Base-by-base conservation (phyloP, 2,797 vertebrate genomes). In the Falco novaeseelandiae region DNA sequence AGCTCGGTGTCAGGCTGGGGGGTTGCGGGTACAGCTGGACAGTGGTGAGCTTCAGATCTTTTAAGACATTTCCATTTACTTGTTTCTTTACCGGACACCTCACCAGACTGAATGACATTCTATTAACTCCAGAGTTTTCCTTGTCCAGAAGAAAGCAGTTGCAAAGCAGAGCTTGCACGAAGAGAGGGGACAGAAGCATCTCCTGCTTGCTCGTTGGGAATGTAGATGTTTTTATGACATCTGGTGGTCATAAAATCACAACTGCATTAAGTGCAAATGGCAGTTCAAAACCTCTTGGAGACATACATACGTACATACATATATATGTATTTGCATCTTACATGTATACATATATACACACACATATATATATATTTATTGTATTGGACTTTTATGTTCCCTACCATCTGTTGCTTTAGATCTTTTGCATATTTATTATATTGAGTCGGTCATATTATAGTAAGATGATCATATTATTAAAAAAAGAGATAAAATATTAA, bases 191-290 rank as follows among this genome's bases (percentile, higher is more conserved):
- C 36, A 65, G n/a, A 3, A 67, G 62, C 52, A 38, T 76, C 59
- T 87, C 74, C 82, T 30, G 44, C 40, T 55, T 25, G 14, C 32
- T 12, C 5, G 44, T 1, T 1, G 22, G 62, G 52, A 87, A 32
- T n/a, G 83, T 30, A 93, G 49, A 87, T 59, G 89, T 63, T 78
- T 59, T 67, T 87, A n/a, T 88, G 92, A 71, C 89, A 95, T 89
- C 92, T 94, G 91, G 22, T 94, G 88, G 90, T 87, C 76, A 42
- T 14, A 58, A 80, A 80, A 85, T 32, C 77, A 29, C 69, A 57
- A 1, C 52, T 51, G 18, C 61, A 84, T n/a, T 5, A 21, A 67
- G 52, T 51, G 66, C 57, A 92, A 78, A 63, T 36, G 81, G 46
- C 40, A 90, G 6, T 3, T 72, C 18, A 34, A 58, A 87, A 63